phyloP scores from a whole-genome alignment of 1,140 invertebrate genomes.

The Stegodyphus mimosarum region DNA sequence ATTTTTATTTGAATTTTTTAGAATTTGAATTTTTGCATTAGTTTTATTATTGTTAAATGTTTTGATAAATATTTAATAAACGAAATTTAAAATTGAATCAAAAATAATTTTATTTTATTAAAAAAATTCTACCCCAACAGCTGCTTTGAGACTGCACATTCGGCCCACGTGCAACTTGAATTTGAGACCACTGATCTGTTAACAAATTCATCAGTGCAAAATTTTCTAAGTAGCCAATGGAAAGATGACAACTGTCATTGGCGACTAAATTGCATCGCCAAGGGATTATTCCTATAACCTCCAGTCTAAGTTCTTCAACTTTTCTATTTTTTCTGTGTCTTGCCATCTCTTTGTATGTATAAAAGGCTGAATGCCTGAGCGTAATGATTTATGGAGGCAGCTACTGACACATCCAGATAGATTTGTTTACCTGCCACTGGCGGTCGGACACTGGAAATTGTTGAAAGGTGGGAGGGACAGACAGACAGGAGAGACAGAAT shows the following conservation, averaged over 20 bases:
- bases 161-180: no score
- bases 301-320: not conserved
- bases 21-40: no score
- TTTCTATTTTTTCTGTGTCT: slow-evolving; percentile 17
- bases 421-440: slow-evolving; percentile 55
- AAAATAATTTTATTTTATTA: no score
- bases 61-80: no score
- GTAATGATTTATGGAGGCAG: slow-evolving; percentile 53
- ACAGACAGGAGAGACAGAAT: slow-evolving; percentile 37
- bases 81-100: no score
- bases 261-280: not conserved
- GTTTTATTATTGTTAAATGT: no score
- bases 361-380: slow-evolving; percentile 37
- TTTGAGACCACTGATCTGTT: no score
- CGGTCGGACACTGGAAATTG: slow-evolving; percentile 44
- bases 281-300: not conserved
- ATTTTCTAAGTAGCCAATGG: no score
- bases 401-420: slow-evolving; percentile 56
- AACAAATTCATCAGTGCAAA: no score
- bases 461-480: slow-evolving; percentile 45
- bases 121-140: no score
- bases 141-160: no score
- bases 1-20: no score
- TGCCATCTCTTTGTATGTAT: slow-evolving; percentile 33
- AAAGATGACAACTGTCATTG: not conserved